phyloP scores from a whole-genome alignment of 2,113 vertebrate species.

The Sus scrofa region T2T-Sscrofa CM000826.6:96601001-96601500 shows the following conservation, averaged over 20 bases:
- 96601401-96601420: neutral
- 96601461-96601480: neutral
- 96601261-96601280: slow-evolving; percentile 27
- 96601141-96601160: no score
- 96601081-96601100: no score
- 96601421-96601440: slow-evolving; percentile 25
- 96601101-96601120: no score
- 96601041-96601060: no score
- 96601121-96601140: no score
- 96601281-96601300: slow-evolving; percentile 31
- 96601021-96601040: no score
- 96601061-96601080: no score
- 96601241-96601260: slow-evolving; percentile 14
- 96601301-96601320: neutral
- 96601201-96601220: slow-evolving; percentile 17
- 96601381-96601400: slow-evolving; percentile 16
- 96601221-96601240: slow-evolving; percentile 7
- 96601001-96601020: no score
- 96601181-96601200: no score
- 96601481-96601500: slow-evolving; percentile 31
- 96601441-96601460: slow-evolving; percentile 19
- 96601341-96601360: neutral
- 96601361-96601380: neutral
- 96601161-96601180: no score
- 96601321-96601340: neutral